Conservation (phyloP, 2,113 vertebrate species). For the Pionites leucogaster region DNA sequence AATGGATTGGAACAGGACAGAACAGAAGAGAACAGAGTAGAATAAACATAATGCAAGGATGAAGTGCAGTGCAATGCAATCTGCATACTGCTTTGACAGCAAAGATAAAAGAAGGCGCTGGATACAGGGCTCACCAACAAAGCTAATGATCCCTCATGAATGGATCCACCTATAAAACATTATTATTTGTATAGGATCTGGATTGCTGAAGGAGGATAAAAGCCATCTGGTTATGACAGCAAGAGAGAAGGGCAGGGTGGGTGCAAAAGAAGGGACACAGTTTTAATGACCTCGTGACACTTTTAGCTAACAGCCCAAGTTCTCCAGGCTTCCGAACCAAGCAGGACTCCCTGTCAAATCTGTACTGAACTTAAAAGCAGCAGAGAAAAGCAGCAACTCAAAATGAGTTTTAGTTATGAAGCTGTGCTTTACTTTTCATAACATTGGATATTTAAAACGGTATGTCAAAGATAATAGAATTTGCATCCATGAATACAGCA, state of each 20-base stretch:
- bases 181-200: background rate
- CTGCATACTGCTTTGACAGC: background rate
- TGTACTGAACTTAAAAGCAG: background rate
- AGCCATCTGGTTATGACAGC: background rate
- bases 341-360: background rate
- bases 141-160: background rate
- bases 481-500: background rate
- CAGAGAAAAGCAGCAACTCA: background rate
- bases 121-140: background rate
- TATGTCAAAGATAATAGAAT: slow-evolving; percentile 8
- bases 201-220: background rate
- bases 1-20: background rate
- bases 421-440: background rate
- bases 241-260: accelerated
- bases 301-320: background rate
- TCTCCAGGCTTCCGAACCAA: accelerated
- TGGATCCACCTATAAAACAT: background rate
- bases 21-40: background rate
- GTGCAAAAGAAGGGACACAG: background rate
- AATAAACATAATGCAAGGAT: no score
- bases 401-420: background rate
- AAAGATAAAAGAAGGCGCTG: background rate
- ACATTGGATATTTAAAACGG: slow-evolving; percentile 8
- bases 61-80: background rate
- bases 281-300: background rate